Evolutionary conservation across 1,140 invertebrate species (phyloP).

Genomic region (Schmidtea mediterranea): DNA sequence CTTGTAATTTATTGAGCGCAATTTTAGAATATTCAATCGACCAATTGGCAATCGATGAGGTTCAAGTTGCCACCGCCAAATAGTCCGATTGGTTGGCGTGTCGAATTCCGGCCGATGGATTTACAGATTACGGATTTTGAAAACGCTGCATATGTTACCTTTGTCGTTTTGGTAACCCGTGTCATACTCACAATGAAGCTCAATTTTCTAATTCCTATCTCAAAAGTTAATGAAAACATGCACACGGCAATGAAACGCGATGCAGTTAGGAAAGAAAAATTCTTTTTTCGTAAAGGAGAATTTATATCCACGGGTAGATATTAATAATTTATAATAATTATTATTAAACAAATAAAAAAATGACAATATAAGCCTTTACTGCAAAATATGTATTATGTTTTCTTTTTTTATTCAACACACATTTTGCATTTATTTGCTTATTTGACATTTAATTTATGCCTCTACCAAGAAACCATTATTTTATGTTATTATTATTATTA

Average conservation of each 20-base stretch:
- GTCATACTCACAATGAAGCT: slow-evolving; percentile 84
- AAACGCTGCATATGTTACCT: slow-evolving; percentile 94
- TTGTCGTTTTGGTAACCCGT: slow-evolving; percentile 75
- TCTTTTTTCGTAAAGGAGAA: slow-evolving; percentile 53
- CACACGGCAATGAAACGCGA: slow-evolving; percentile 61
- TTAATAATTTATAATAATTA: background rate
- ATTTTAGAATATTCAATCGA: slow-evolving; percentile 90
- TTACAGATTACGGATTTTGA: slow-evolving; percentile 95
- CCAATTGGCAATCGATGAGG: slow-evolving; percentile 99
- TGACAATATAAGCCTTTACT: too few relatives aligned
- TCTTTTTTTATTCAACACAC: too few relatives aligned
- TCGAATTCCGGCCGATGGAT: slow-evolving; percentile 89
- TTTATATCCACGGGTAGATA: background rate
- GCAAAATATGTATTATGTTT: too few relatives aligned
- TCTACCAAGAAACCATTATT: too few relatives aligned
- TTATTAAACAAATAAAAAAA: too few relatives aligned
- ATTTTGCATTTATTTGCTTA: too few relatives aligned
- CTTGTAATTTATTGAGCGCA: too few relatives aligned
- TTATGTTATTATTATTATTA: too few relatives aligned
- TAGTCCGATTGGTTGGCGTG: slow-evolving; percentile 70
- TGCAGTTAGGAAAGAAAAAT: slow-evolving; percentile 49
- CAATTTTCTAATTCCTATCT: slow-evolving; percentile 87
- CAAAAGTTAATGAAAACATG: slow-evolving; percentile 96
- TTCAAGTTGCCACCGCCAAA: slow-evolving; percentile 74
- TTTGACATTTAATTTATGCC: too few relatives aligned